Base-by-base conservation (phyloP, 2,888 invertebrate genomes). In the Aporophyla lueneburgensis region DNA sequence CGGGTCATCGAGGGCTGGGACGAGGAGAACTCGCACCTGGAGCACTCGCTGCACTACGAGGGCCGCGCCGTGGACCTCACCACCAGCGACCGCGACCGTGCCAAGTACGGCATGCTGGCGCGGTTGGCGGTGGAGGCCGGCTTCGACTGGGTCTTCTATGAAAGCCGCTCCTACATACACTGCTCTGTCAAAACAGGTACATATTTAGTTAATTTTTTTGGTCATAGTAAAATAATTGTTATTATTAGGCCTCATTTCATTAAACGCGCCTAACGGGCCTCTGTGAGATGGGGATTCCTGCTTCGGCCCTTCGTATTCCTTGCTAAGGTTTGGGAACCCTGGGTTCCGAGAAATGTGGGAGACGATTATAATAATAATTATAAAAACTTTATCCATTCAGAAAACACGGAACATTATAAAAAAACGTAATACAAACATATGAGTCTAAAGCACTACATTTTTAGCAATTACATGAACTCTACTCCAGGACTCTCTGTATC, bases 91-190 rank as follows among this genome's bases (percentile, higher is more conserved):
- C 97, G 98, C 74, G 99, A 99, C 96, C 97, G 98, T 80, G 97
- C 98, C 94, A 99, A 99, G 97, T 98, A 99, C 95, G 99, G 99
- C 87, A 99, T 99, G 99, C 97, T 99, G 91, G 99, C 99, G 65
- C 97, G 99, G 80, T 97, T 99, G 75, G 99, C 99, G 0, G 99
- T 99, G 79, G 99, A 99, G 95, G 99, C 99, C 46, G 99, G 99
- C 91, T 99, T 99, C 97, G 99, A 99, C 97, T 99, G 99, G 99
- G 99, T 99, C 83, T 99, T 98, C 97, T 99, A 99, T 94, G 99
- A 99, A 95, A 98, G 99, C 93, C 97, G 99, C 87, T 98, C 98
- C 24, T 99, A 99, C 94, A 99, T 99, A 91, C 99, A 99, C 96
- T 99, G 99, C 96, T 99, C 99, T 80, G 99, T 99, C 84, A 99